Evolutionary conservation across 2,888 invertebrate genomes (phyloP), one percentile per base, ranked within the genome.

Genomic region (Torymus tubicola): DNA sequence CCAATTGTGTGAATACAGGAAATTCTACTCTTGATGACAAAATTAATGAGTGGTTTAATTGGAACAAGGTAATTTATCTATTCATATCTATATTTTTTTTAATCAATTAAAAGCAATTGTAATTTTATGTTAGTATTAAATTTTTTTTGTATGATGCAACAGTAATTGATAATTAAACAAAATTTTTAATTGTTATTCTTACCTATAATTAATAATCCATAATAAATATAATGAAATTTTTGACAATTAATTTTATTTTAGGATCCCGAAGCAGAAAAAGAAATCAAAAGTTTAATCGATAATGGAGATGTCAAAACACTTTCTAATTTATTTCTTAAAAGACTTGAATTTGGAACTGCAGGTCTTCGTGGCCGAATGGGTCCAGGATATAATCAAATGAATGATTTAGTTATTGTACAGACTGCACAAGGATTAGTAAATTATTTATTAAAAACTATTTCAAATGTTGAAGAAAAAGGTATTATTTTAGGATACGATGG

Each of bases 351-450:
- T 91, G 98, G 98, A 18, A 99, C 98, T 0, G 98, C 98, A 0
- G 98, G 99, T 0, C 92, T 99, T 53, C 93, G 99, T 83, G 97
- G 96, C 0, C 93, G 93, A 83, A 99, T 99, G 99, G 96, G 95
- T 18, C 96, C 98, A 16, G 99, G 99, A 0, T 98, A 96, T 91
- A 94, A 94, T 84, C 95, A 95, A 83, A 97, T 99, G 96, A 99
- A 99, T 91, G 99, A 99, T 91, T 93, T 99, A 64, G 96, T 98
- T 0, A 95, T 98, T 82, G 93, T 99, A 69, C 99, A 99, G 92
- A 98, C 98, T 1, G 95, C 95, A 1, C 97, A 99, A 93, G 99
- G 98, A 0, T 90, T 99, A 5, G 93, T 95, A 67, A 93, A 94
- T 71, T 97, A 98, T 89, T 88, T 98, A 72, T 91, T 94, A 85